Base-by-base conservation (phyloP, 2,888 invertebrate species). In the Epistrophe eligans region DNA sequence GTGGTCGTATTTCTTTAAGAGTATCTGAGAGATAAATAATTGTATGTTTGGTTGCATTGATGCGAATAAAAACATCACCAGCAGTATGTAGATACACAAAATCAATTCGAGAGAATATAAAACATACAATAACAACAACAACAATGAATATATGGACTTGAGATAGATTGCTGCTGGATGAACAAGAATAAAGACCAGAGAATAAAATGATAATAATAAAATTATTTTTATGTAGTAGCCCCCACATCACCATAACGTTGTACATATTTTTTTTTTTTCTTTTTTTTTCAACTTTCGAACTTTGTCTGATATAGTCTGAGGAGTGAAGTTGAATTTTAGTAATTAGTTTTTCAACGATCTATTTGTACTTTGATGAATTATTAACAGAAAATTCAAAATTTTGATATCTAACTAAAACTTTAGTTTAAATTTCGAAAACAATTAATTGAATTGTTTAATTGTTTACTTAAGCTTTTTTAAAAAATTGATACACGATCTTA, bases 201-300 rank as follows among this genome's bases (percentile, higher is more conserved):
- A 74, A 79, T 74, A 76, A 76, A 87, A 87, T 74, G 74, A 87
- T 84, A 80, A 84, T 74, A 87, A 83, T 83, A 87, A 87, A 87
- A 87, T 87, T 79, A 87, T 83, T 87, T 87, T 83, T 76, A 87
- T 87, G 87, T 87, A 72, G 87, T 87, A 79, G 87, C 87, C 87
- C 87, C 83, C 83, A 87, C 83, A 83, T 87, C 79, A 72, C 58
- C 77, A 82, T 80, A 71, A 19, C 70, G 38, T 80, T 84, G 45
- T 58, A 52, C 35, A 35, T 35, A 8, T 35, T 35, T 77, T 58
- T 52, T 64, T 72, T 72, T 35, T 35, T 77, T 58, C 45, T 64
- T 72, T 72, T 43, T 43, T 45, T 24, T 28, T 72, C 60, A 82
- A 85, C 74, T 87, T 79, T 83, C 71, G 64, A 82, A 74, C 64